Base-by-base conservation (phyloP, 2,888 invertebrate genomes). In the Lasioglossum leucozonium region DNA sequence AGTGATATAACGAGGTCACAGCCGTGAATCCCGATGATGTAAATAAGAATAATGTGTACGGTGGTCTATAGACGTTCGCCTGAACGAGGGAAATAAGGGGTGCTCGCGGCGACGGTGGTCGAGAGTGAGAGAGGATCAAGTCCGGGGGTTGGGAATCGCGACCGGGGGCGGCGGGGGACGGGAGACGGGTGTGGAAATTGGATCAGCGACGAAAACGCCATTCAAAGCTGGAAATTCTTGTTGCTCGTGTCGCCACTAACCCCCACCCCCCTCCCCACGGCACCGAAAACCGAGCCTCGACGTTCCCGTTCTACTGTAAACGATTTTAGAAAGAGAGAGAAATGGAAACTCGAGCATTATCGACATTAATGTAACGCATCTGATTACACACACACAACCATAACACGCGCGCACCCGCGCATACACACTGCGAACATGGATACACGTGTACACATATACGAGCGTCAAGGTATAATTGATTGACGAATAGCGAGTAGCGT, bases 401-500 rank as follows among this genome's bases (percentile, higher is more conserved):
- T 44, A n/a, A 72, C 74, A 40, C 51, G 13, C 42, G 77, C 42
- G 72, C 51, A 11, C 44, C 40, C 37, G 72, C 65, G 65, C 34
- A 8, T 22, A 67, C 18, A 30, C 18, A 82, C 73, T 74, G 22
- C 67, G 67, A n/a, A 76, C 58, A 74, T 62, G 62, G 76, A 69
- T 44, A 77, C 44, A 77, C 34, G 26, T 26, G 55, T 26, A 55
- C 72, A 82, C 58, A 77, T 69, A 51, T 72, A 72, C 72, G 47
- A 72, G 22, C 84, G 88, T 88, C 82, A 88, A 86, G 47, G 72
- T 83, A 82, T 86, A 81, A 92, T 88, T 22, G 89, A 91, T 92
- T 86, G 90, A 87, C 75, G 85, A 86, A 93, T 93, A 94, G 93
- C 91, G 89, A 93, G 92, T 94, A 93, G 93, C 82, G 91, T 92